A percentile compares a stretch with the other conserved stretches of the same genome.
Conservation (phyloP, 2,113 vertebrate genomes). For the Corvus hawaiiensis region DNA sequence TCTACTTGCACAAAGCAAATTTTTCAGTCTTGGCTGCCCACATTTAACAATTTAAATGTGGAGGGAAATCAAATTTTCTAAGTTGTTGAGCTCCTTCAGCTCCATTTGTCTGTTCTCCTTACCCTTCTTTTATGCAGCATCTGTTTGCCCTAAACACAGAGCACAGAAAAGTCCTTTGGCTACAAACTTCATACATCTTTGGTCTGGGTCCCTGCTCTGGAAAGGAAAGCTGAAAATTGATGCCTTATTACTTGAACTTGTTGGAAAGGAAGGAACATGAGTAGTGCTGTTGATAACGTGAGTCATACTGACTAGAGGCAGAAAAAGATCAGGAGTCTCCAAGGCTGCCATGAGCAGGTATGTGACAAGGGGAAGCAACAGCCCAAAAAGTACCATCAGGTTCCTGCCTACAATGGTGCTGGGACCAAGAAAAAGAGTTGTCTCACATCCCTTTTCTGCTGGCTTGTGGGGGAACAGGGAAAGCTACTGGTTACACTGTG, state of each 20-base stretch:
- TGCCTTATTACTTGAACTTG: neutral
- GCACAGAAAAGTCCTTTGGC: neutral
- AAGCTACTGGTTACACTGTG: neutral
- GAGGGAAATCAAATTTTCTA: neutral
- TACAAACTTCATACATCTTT: neutral
- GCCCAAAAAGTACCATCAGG: neutral
- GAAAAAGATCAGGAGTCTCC: neutral
- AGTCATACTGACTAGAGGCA: neutral
- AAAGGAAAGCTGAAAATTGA: neutral
- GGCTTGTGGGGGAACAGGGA: neutral
- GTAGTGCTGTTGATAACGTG: neutral
- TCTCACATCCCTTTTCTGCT: neutral
- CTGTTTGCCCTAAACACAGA: neutral
- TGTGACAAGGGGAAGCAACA: neutral
- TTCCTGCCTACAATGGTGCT: neutral
- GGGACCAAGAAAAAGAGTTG: neutral
- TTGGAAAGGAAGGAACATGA: neutral
- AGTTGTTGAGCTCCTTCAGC: neutral
- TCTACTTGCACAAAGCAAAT: neutral
- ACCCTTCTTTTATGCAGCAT: neutral
- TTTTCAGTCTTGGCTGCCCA: neutral
- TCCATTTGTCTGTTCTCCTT: neutral
- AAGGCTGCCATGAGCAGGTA: neutral
- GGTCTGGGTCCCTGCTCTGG: neutral
- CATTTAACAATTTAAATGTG: neutral